Conservation (phyloP, 2,888 invertebrate species). For the Eubasilissa splendida region DNA sequence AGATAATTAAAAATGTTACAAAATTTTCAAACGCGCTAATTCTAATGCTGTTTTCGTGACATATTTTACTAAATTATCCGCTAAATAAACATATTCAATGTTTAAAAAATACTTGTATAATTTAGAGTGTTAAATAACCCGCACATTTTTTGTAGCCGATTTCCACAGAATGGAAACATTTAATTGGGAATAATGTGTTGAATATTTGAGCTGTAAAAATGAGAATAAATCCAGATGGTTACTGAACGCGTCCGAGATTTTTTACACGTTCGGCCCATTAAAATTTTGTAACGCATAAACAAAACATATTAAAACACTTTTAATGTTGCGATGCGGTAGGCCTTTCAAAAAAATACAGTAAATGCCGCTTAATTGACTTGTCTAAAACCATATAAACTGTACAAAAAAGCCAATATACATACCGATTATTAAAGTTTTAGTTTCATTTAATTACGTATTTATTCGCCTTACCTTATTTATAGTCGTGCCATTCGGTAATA, state of each 20-base stretch:
- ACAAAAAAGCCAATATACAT: slow-evolving; percentile 25
- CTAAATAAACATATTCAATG: no score
- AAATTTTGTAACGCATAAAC: slow-evolving; percentile 15
- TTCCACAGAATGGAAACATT: no score
- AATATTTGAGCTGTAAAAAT: neutral
- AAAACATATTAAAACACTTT: slow-evolving; percentile 10
- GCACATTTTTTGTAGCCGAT: no score
- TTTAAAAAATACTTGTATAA: no score
- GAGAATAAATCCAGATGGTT: neutral
- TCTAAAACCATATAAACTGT: slow-evolving; percentile 42
- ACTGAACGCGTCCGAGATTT: slow-evolving; percentile 13
- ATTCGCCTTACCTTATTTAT: slow-evolving; percentile 29
- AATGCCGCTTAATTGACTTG: slow-evolving; percentile 44
- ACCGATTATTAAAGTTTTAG: slow-evolving; percentile 42
- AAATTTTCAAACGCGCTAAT: no score
- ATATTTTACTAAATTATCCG: no score
- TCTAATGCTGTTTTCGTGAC: no score
- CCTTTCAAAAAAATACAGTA: slow-evolving; percentile 1
- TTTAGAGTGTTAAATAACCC: no score
- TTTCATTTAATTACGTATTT: slow-evolving; percentile 45
- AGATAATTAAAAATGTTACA: no score
- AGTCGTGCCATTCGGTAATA: slow-evolving; percentile 10
- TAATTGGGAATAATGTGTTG: neutral
- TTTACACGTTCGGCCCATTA: slow-evolving; percentile 6
- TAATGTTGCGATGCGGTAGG: slow-evolving; percentile 43